Percentiles rank a stretch among this genome's conserved stretches.
These are phyloP conservation scores for Anhinga anhinga DNA, from an alignment of 2,113 vertebrate species.

Conservation along the genomic window DNA sequence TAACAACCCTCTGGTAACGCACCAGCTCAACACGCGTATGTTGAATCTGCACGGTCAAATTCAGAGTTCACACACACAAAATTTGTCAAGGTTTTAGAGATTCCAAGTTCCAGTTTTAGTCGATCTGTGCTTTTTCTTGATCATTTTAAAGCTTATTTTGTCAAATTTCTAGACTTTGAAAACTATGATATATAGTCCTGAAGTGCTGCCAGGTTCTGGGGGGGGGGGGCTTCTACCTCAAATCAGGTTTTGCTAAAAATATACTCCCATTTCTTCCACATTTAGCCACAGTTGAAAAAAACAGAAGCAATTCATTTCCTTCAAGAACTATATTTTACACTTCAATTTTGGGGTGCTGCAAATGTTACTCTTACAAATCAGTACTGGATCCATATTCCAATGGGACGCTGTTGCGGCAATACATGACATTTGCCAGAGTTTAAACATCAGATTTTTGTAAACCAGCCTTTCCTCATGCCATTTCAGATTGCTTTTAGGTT, in stretches of 20 bases:
- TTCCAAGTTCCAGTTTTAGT: not conserved
- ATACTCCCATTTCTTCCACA: not conserved
- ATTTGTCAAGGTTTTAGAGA: not conserved
- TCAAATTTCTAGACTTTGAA: not conserved
- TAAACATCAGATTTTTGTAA: slow-evolving; percentile 6
- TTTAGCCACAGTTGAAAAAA: not conserved
- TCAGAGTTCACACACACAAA: not conserved
- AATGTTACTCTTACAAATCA: not conserved
- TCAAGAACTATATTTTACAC: not conserved
- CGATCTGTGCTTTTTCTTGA: not conserved
- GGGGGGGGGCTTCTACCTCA: not conserved
- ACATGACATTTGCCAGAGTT: slow-evolving; percentile 20
- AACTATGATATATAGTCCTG: not conserved
- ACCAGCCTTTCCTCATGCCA: not conserved
- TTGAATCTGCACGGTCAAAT: not conserved
- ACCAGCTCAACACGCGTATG: accelerated
- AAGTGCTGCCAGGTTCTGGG: not conserved
- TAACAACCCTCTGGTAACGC: not conserved
- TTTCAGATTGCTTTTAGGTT: not conserved
- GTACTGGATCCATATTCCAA: not conserved
- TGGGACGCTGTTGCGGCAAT: not conserved
- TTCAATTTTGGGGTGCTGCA: not conserved
- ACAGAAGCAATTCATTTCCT: not conserved
- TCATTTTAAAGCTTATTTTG: not conserved
- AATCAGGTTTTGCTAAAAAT: not conserved